Evolutionary conservation across 2,888 invertebrate genomes (phyloP).

Genomic region (Rhamphomyia laevipes): DNA sequence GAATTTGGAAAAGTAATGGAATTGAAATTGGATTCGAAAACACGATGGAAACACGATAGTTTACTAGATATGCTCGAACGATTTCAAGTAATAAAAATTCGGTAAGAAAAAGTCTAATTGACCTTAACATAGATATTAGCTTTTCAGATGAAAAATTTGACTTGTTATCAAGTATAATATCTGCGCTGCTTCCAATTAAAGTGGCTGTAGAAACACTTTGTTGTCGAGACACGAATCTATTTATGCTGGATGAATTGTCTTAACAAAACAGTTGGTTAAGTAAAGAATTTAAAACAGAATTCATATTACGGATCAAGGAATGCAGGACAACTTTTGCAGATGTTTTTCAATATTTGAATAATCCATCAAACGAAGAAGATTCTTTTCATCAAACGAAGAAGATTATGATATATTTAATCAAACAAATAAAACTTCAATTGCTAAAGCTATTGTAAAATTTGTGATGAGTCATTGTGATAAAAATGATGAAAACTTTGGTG

Average conservation of each 20-base stretch:
- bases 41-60: conserved; percentile 12
- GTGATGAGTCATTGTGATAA: background rate
- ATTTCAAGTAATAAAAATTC: conserved; percentile 14
- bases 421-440: background rate
- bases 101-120: conserved; percentile 16
- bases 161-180: background rate
- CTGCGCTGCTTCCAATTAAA: background rate
- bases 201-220: background rate
- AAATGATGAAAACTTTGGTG: background rate
- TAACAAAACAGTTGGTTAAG: background rate
- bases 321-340: background rate
- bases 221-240: conserved; percentile 1
- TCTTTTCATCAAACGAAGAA: background rate
- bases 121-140: conserved; percentile 11
- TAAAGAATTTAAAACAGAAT: background rate
- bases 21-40: conserved; percentile 12
- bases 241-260: background rate
- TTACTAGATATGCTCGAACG: conserved; percentile 11
- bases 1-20: conserved; percentile 9
- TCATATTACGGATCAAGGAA: background rate
- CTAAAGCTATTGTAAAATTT: background rate
- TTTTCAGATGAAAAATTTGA: conserved; percentile 1
- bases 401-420: background rate
- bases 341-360: background rate
- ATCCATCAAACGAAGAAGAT: background rate